phyloP scores from a whole-genome alignment of 1,140 invertebrate genomes.

The Proctacanthus coquilletti region DNA sequence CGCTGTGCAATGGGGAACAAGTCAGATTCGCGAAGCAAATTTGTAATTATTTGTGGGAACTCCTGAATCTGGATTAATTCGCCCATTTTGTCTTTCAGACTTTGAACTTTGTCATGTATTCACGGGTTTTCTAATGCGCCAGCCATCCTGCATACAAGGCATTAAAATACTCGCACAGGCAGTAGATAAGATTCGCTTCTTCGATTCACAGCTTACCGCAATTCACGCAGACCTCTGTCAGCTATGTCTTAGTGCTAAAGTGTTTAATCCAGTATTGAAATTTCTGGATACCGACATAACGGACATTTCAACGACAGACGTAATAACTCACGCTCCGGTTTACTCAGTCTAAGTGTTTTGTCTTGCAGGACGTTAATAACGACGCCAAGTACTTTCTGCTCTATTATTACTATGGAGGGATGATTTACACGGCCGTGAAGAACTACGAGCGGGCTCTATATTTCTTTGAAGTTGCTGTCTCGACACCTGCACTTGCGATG shows the following conservation, averaged over 20 bases:
- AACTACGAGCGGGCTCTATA: conserved; percentile 85
- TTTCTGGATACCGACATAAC: conserved; percentile 84
- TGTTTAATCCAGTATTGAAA: conserved; percentile 79
- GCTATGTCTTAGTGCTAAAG: conserved; percentile 78
- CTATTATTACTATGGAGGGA: conserved; percentile 95
- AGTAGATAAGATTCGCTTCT: conserved; percentile 75
- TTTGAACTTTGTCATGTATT: conserved; percentile 75
- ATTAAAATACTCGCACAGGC: conserved; percentile 71
- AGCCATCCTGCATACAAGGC: conserved; percentile 58
- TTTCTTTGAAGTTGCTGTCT: conserved; percentile 89
- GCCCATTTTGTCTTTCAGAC: conserved; percentile 39
- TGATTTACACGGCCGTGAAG: conserved; percentile 88
- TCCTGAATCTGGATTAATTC: too few species aligned
- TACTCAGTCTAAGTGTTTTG: conserved; percentile 7
- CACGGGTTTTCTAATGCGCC: conserved; percentile 61
- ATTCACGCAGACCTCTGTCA: conserved; percentile 89
- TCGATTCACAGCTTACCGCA: conserved; percentile 78
- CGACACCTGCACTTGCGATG: conserved; percentile 80
- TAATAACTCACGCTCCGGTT: too few species aligned
- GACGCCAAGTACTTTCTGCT: conserved; percentile 86
- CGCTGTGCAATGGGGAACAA: conserved; percentile 74
- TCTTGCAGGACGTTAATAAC: conserved; percentile 45
- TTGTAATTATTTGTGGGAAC: conserved; percentile 47
- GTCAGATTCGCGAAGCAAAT: conserved; percentile 65
- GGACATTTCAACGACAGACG: conserved; percentile 68